Evolutionary conservation across 1,140 invertebrate genomes (phyloP).

Genomic region (Drosophila malerkotliana): DNA sequence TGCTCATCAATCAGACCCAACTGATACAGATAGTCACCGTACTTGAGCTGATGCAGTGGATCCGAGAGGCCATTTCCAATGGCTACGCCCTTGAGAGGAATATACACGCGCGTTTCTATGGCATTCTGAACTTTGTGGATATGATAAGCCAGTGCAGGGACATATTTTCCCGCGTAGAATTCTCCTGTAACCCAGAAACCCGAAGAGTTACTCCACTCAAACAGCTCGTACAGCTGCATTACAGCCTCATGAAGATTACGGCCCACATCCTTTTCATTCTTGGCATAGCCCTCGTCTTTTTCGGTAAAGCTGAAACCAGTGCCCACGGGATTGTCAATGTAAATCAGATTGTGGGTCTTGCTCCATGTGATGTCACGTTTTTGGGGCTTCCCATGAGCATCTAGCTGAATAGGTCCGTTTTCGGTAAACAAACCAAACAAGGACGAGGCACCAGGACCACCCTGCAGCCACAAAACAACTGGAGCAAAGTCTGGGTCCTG

Average conservation of each 20-base stretch:
- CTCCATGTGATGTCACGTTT: conserved; percentile 90
- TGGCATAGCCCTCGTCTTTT: conserved; percentile 86
- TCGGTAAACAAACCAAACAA: conserved; percentile 92
- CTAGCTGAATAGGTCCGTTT: conserved; percentile 91
- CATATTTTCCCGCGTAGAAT: conserved; percentile 94
- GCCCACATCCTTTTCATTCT: conserved; percentile 88
- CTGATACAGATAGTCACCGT: conserved; percentile 92
- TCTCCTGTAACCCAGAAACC: conserved; percentile 93
- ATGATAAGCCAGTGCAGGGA: conserved; percentile 90
- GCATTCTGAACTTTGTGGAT: conserved; percentile 87
- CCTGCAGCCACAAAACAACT: conserved; percentile 94
- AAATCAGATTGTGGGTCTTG: conserved; percentile 89
- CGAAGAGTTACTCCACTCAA: conserved; percentile 87
- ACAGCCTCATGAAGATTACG: conserved; percentile 88
- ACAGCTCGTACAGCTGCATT: conserved; percentile 90
- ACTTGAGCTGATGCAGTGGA: conserved; percentile 91
- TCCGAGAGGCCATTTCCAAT: conserved; percentile 95
- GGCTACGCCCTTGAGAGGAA: conserved; percentile 89
- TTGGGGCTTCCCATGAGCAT: conserved; percentile 85
- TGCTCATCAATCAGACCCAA: conserved; percentile 91
- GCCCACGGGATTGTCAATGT: conserved; percentile 95
- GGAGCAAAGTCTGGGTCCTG: conserved; percentile 85
- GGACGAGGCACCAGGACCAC: conserved; percentile 91
- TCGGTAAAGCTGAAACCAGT: conserved; percentile 91
- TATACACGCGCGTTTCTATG: conserved; percentile 85